Base-by-base conservation (phyloP, 2,888 invertebrate species). In the Laothoe populi region DNA sequence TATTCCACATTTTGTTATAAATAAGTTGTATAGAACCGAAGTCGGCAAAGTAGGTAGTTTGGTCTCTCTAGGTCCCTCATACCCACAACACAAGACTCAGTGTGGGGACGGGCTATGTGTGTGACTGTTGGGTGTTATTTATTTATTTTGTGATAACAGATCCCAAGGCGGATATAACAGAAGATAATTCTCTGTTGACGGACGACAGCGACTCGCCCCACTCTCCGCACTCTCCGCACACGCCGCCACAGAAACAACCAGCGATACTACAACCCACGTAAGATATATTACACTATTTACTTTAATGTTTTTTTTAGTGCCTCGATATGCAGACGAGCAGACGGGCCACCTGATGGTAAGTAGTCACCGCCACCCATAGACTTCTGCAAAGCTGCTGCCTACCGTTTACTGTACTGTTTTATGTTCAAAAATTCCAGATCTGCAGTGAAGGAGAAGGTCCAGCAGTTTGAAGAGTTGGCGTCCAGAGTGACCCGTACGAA, bases 391-490 rank as follows among this genome's bases (percentile, higher is more conserved):
- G 7, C 23, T 48, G 19, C 2, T 11, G 21, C 13, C 21, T 13
- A 10, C 13, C 24, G n/a, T 53, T 40, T 31, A 16, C n/a, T n/a
- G n/a, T n/a, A n/a, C n/a, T n/a, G n/a, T n/a, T 38, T 21, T 31
- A 38, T 38, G 13, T 38, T 38, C 16, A 21, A 21, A 5, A 44
- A 3, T 63, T 64, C 0, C 72, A 92, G 92, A 35, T 92, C 92
- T 0, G 92, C 94, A 0, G 94, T 94, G 1, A 94, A 94, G 71
- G 94, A 93, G 57, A 93, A 94, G 67, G 94, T 94, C 0, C 94
- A 94, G 64, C 94, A 94, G 35, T 94, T 94, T 61, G 94, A 94
- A 68, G 93, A 94, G 67, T 79, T 92, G 68, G 93, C 91, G 0
- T 82, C 90, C 0, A 81, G 94, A 68, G 80, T 93, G 0, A 94